A percentile compares a stretch with the other conserved stretches of the same genome.
Evolutionary conservation across 2,888 invertebrate genomes (phyloP).

Genomic region (Melanophora roralis): DNA sequence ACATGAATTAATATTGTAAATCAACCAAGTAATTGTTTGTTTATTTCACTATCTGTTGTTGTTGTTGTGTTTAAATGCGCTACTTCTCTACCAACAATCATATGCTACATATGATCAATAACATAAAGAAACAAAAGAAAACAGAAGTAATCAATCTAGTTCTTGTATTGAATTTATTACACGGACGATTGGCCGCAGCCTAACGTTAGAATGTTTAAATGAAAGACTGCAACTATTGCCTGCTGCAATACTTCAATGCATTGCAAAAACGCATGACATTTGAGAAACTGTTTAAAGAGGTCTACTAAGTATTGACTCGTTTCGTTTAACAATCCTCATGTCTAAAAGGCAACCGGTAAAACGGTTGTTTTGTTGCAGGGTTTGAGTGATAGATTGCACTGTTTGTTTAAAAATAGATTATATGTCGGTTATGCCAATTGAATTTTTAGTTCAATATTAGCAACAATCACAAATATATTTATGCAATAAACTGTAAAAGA

Average conservation of each 20-base stretch:
- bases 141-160: constrained; percentile 40
- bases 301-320: not conserved
- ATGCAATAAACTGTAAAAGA: not conserved
- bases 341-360: not conserved
- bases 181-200: constrained; percentile 40
- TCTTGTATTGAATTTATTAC: constrained; percentile 60
- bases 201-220: not conserved
- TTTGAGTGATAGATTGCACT: constrained; percentile 43
- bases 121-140: constrained; percentile 12
- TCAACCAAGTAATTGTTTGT: constrained; percentile 42
- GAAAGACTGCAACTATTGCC: constrained; percentile 29
- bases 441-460: constrained; percentile 64
- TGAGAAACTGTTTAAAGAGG: constrained; percentile 26
- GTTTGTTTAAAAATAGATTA: constrained; percentile 36
- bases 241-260: constrained; percentile 41
- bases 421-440: constrained; percentile 63
- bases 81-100: too few relatives aligned
- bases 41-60: too few relatives aligned
- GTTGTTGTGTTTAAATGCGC: too few relatives aligned
- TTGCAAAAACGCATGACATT: constrained; percentile 9
- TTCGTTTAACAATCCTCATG: constrained; percentile 3
- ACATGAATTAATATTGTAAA: constrained; percentile 45
- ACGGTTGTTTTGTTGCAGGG: constrained; percentile 36
- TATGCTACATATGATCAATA: constrained; percentile 8
- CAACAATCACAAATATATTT: constrained; percentile 55